A percentile compares a stretch with the other conserved stretches of the same genome.
phyloP scores from a whole-genome alignment of 2,797 vertebrate genomes.

The Hippoglossus hippoglossus region DNA sequence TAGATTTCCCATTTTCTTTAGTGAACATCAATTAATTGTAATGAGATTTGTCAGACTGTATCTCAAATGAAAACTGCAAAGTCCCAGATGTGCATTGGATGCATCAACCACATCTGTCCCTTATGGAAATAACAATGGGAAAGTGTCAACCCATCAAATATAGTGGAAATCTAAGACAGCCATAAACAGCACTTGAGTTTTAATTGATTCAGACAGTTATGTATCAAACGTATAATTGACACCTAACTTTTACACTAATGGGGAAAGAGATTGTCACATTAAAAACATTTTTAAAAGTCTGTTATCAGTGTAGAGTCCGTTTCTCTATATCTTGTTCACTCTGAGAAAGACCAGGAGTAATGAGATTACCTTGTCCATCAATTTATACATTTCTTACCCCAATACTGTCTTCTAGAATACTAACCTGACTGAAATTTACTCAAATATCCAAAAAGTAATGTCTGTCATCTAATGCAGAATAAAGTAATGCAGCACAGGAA shows the following conservation, averaged over 20 bases:
- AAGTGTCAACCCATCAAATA: too few species aligned
- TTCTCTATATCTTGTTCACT: background rate
- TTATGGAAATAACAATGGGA: too few species aligned
- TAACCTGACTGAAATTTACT: background rate
- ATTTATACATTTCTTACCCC: background rate
- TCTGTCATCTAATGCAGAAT: background rate
- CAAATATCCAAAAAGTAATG: background rate
- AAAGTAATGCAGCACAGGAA: background rate
- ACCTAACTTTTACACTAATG: too few species aligned
- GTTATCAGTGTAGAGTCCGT: constrained; percentile 14
- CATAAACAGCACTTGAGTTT: too few species aligned
- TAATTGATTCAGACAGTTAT: too few species aligned
- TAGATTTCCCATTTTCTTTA: constrained; percentile 54
- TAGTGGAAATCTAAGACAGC: too few species aligned
- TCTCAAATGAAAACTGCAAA: too few species aligned
- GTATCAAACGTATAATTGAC: too few species aligned
- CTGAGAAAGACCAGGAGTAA: background rate
- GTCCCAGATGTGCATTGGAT: too few species aligned
- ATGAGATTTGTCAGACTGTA: constrained; percentile 40
- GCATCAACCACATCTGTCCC: too few species aligned
- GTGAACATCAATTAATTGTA: constrained; percentile 54
- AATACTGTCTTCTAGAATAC: background rate
- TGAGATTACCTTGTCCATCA: background rate
- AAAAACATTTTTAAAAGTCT: too few species aligned
- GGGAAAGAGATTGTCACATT: too few species aligned